Conservation (phyloP, 2,888 invertebrate species). For the Bombylius discolor region DNA sequence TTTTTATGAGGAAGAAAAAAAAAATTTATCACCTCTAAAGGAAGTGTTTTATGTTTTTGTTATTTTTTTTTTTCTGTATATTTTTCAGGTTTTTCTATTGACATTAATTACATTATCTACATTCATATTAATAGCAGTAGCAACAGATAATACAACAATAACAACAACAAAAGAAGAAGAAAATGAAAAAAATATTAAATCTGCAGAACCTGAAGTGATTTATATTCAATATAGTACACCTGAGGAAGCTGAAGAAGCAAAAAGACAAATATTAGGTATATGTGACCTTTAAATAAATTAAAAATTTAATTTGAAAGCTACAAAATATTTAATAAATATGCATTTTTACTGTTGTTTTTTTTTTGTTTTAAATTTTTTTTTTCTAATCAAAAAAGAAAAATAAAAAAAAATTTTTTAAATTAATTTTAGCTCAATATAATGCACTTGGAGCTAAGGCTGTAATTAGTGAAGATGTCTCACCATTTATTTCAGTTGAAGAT, state of each 20-base stretch:
- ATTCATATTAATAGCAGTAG: background rate
- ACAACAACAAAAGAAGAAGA: background rate
- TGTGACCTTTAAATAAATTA: too few species aligned
- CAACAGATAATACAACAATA: background rate
- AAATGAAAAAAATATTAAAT: background rate
- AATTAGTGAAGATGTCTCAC: background rate
- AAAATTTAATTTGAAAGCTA: background rate
- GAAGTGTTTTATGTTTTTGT: too few species aligned
- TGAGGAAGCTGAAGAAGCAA: conserved; percentile 11
- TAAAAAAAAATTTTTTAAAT: background rate
- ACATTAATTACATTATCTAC: too few species aligned
- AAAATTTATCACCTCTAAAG: too few species aligned
- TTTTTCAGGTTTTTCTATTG: too few species aligned
- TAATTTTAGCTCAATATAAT: conserved; percentile 3
- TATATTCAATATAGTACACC: conserved; percentile 12
- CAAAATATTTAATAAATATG: background rate
- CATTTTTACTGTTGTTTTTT: background rate
- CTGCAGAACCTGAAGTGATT: conserved; percentile 4
- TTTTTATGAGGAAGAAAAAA: too few species aligned
- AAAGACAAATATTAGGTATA: conserved; percentile 9
- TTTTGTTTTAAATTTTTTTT: background rate
- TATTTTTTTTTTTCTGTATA: too few species aligned
- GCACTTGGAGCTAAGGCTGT: conserved; percentile 1
- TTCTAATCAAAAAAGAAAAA: too few species aligned
- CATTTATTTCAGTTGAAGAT: background rate